Evolutionary conservation across 2,888 invertebrate species (phyloP).

Genomic region (Ennomos quercinarius): DNA sequence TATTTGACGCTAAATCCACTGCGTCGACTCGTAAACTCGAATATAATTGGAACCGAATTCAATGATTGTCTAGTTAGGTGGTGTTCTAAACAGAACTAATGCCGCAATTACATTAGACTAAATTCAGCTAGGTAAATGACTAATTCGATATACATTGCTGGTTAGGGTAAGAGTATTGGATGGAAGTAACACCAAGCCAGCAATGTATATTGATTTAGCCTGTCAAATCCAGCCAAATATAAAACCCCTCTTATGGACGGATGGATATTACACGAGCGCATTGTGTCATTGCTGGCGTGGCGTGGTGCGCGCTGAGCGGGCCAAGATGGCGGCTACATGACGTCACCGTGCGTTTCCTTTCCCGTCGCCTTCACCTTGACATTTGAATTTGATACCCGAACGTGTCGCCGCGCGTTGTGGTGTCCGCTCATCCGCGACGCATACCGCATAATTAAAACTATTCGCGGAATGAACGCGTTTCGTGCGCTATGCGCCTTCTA

Average conservation of each 20-base stretch:
- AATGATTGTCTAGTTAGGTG: conserved; percentile 49
- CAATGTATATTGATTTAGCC: no score
- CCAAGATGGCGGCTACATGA: conserved; percentile 73
- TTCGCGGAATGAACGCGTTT: conserved; percentile 22
- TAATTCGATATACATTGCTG: no score
- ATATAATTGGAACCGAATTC: conserved; percentile 47
- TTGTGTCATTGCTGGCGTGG: conserved; percentile 54
- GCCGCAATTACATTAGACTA: no score
- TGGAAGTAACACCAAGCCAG: no score
- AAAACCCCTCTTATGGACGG: no score
- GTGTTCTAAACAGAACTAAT: conserved; percentile 60
- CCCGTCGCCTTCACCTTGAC: conserved; percentile 80
- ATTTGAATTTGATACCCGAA: conserved; percentile 78
- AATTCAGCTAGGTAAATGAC: no score
- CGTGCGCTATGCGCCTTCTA: conserved; percentile 5
- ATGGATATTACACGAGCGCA: conserved; percentile 41
- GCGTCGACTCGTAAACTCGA: conserved; percentile 29
- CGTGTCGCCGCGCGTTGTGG: conserved; percentile 66
- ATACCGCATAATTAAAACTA: conserved; percentile 55
- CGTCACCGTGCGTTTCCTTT: conserved; percentile 80
- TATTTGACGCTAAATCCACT: conserved; percentile 31
- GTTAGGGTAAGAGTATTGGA: no score
- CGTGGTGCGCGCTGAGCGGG: conserved; percentile 51
- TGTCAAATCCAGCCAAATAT: no score
- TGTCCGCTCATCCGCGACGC: conserved; percentile 62